Percentiles rank a stretch among this genome's conserved stretches.
Conservation (phyloP, 2,113 vertebrate species). For the Cygnus atratus region DNA sequence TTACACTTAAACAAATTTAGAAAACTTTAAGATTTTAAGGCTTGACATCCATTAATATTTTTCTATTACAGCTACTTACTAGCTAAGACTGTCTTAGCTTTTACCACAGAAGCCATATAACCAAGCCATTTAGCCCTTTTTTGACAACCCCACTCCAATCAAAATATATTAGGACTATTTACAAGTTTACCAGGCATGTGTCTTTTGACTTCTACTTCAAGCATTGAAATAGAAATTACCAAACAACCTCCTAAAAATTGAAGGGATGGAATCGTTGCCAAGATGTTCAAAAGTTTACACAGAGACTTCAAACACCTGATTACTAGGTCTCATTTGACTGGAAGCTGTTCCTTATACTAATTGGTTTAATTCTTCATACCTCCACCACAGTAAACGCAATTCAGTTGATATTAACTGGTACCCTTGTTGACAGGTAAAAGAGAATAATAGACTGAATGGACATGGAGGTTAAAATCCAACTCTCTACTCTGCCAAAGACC, state of each 20-base stretch:
- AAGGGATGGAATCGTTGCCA: not conserved
- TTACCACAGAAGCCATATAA: not conserved
- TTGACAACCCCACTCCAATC: not conserved
- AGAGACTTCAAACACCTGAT: not conserved
- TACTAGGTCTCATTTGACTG: not conserved
- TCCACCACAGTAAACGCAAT: not conserved
- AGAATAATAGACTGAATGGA: not conserved
- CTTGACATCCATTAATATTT: not conserved
- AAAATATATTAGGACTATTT: not conserved
- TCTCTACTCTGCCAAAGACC: not conserved
- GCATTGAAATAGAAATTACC: not conserved
- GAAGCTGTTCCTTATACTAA: not conserved
- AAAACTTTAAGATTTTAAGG: constrained; percentile 11
- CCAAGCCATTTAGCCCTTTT: not conserved
- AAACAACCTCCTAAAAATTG: not conserved
- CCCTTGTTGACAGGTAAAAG: not conserved
- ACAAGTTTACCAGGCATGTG: not conserved
- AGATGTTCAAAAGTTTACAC: not conserved
- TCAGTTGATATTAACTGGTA: not conserved
- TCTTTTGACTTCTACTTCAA: not conserved
- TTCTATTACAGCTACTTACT: not conserved
- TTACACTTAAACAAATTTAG: not conserved
- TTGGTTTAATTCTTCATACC: not conserved
- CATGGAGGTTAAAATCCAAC: not conserved
- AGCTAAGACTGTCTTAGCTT: not conserved